Percentiles rank a stretch among this genome's conserved stretches.
phyloP scores from a whole-genome alignment of 2,888 invertebrate genomes.

The Gerris lacustris region DNA sequence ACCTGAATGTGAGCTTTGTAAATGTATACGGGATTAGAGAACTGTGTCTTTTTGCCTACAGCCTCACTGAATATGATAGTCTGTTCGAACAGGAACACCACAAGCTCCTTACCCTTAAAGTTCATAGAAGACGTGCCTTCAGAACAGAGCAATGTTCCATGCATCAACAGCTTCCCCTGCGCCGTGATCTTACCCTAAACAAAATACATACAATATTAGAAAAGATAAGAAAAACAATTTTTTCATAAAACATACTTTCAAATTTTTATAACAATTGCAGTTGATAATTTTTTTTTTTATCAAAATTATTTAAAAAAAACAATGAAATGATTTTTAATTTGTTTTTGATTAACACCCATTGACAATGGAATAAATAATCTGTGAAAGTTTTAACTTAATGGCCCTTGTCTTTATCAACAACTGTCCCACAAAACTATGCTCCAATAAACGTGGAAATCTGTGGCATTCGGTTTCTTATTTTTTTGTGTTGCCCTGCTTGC shows the following conservation, averaged over 20 bases:
- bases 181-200: conserved; percentile 87
- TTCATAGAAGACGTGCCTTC: conserved; percentile 42
- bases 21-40: conserved; percentile 83
- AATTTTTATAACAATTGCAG: background rate
- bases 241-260: too few relatives aligned
- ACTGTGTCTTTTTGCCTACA: conserved; percentile 81
- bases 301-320: too few relatives aligned
- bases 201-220: conserved; percentile 23
- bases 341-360: too few relatives aligned
- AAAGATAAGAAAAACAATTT: conserved; percentile 11
- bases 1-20: conserved; percentile 95
- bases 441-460: too few relatives aligned
- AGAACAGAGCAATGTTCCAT: conserved; percentile 63
- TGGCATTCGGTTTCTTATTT: too few relatives aligned
- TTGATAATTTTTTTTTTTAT: too few relatives aligned
- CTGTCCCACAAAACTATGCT: too few relatives aligned
- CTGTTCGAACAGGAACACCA: conserved; percentile 96
- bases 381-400: too few relatives aligned
- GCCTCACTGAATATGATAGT: conserved; percentile 93
- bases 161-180: conserved; percentile 85
- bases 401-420: too few relatives aligned
- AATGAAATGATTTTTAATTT: too few relatives aligned
- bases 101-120: conserved; percentile 64
- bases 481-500: too few relatives aligned
- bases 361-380: too few relatives aligned